Evolutionary conservation across 2,113 vertebrate genomes (phyloP).

Genomic region (Eonycteris spelaea): DNA sequence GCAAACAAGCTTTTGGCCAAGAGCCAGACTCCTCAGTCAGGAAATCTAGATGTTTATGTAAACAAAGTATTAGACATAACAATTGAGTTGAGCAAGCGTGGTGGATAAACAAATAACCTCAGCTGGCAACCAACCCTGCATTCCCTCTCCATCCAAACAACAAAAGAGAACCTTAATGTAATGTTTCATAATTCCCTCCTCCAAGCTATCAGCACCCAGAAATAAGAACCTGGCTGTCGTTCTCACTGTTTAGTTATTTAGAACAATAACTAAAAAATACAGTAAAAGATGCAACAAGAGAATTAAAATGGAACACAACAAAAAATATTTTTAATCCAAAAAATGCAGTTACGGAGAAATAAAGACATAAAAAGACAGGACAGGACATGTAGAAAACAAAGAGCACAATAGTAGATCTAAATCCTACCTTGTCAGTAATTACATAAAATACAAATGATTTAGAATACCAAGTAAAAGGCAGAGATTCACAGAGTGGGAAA

Average conservation of each 20-base stretch:
- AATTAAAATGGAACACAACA: no score
- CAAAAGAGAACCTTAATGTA: not conserved
- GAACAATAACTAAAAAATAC: no score
- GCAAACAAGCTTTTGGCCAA: not conserved
- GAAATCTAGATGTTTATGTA: not conserved
- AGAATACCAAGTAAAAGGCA: no score
- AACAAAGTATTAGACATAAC: not conserved
- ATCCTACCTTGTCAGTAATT: no score
- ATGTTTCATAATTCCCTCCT: not conserved
- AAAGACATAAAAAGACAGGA: no score
- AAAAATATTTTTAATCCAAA: no score
- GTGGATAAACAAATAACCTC: not conserved
- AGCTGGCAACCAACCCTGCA: not conserved
- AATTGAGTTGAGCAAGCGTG: not conserved
- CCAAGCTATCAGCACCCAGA: not conserved
- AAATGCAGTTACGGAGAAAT: no score
- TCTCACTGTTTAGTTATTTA: not conserved
- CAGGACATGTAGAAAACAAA: no score
- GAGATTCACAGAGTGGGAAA: no score
- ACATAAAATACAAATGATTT: no score
- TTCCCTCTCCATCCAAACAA: not conserved
- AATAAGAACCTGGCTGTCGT: not conserved
- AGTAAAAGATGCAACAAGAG: no score
- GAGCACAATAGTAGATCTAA: no score
- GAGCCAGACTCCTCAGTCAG: not conserved